These are phyloP conservation scores for Leptinotarsa haldemani DNA, from an alignment of 2,888 invertebrate genomes.

Conservation along the genomic window DNA sequence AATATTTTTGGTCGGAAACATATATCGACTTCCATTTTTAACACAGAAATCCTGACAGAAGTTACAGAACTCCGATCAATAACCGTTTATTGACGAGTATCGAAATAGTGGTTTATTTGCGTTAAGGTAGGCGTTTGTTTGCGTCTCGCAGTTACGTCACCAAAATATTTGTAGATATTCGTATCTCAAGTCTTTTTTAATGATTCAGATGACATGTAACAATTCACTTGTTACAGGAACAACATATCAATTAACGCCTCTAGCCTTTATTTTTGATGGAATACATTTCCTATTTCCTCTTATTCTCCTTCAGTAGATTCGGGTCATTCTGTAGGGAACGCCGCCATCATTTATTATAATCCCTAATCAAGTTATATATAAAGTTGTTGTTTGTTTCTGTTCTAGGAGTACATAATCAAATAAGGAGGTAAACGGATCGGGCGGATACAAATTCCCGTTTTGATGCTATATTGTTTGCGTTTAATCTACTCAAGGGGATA, in stretches of 20 bases:
- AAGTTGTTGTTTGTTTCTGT: slow-evolving; percentile 50
- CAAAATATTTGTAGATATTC: too few species aligned
- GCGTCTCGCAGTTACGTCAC: too few species aligned
- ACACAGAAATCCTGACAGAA: too few species aligned
- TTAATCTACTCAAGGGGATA: slow-evolving; percentile 44
- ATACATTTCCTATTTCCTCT: neutral
- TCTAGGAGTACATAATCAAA: slow-evolving; percentile 45
- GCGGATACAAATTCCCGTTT: slow-evolving; percentile 48
- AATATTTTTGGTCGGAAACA: too few species aligned
- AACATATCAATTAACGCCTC: neutral
- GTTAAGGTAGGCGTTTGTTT: too few species aligned
- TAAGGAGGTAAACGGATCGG: slow-evolving; percentile 49
- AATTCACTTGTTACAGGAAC: too few species aligned
- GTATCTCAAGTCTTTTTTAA: too few species aligned
- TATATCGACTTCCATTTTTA: too few species aligned
- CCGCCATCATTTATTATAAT: slow-evolving; percentile 47
- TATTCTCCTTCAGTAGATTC: neutral
- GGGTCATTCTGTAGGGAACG: slow-evolving; percentile 17
- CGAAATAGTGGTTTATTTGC: too few species aligned
- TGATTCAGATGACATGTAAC: too few species aligned
- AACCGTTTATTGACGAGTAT: too few species aligned
- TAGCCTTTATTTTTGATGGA: neutral
- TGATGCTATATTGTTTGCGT: slow-evolving; percentile 49
- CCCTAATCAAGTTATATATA: slow-evolving; percentile 49
- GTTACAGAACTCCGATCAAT: too few species aligned